These are phyloP conservation scores for Heliconius eleuchia DNA, from an alignment of 1,140 invertebrate genomes.

Conservation along the genomic window DNA sequence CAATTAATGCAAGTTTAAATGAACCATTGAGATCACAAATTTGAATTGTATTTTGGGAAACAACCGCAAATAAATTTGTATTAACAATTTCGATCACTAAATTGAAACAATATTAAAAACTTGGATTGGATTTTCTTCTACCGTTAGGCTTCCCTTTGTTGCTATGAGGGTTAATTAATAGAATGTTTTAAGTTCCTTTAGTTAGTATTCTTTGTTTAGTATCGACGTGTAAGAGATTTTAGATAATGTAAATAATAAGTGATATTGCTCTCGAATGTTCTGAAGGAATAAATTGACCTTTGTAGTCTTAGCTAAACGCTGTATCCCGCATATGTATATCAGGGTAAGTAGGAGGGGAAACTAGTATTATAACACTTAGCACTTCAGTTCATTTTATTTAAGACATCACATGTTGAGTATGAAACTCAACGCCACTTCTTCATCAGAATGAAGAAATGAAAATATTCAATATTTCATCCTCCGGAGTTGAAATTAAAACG, in stretches of 20 bases:
- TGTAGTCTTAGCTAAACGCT: not conserved
- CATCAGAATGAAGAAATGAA: too few species aligned
- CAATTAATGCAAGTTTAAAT: conserved; percentile 18
- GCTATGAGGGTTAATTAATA: not conserved
- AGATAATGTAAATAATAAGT: too few species aligned
- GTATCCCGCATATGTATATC: not conserved
- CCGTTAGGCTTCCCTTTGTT: not conserved
- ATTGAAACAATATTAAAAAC: not conserved
- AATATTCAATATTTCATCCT: too few species aligned
- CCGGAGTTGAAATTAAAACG: too few species aligned
- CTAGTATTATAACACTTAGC: too few species aligned
- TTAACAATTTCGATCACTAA: not conserved
- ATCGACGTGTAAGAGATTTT: not conserved
- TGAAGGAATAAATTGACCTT: not conserved
- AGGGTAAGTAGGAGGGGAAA: not conserved
- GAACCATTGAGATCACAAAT: not conserved
- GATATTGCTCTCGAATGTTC: too few species aligned
- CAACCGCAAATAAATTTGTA: not conserved
- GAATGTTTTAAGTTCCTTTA: not conserved
- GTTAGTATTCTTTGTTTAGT: not conserved
- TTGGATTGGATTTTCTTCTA: not conserved
- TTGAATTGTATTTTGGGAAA: conserved; percentile 14
- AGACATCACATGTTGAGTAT: not conserved
- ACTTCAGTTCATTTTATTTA: not conserved
- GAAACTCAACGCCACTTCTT: not conserved